Base-by-base conservation (phyloP, 37 sponge, comb jelly and placozoan genomes). In the Mnemiopsis leidyi region DNA sequence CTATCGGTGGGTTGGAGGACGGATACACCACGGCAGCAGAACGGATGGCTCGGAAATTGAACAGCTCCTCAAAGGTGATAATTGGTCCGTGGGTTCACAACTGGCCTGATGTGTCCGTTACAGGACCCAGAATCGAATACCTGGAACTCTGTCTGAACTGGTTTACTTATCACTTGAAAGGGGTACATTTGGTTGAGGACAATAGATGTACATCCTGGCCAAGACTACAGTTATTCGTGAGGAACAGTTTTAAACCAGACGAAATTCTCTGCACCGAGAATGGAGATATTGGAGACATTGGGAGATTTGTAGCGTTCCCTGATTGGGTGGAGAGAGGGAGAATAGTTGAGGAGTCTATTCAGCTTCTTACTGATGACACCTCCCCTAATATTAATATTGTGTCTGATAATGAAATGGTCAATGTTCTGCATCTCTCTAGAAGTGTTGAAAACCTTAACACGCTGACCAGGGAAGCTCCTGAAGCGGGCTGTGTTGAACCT, bases 11-110 rank as follows among this genome's bases (percentile, higher is more conserved):
- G 23, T 25, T 85, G 90, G 90, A 85, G 29, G 90, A 85, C 25
- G 36, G 36, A 38, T 85, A 85, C 35, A 85, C 31, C 24, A 40
- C 90, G 16, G 90, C 90, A 9, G 25, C 25, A 23, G 90, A 85
- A 28, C 67, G 67, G 23, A 38, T 85, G 48, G 90, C 90, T 5
- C 1, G 90, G 90, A 85, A 85, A 3, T 67, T 85, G 24, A 85
- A 85, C 67, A 32, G 35, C 24, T 9, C 32, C 23, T 40, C 67
- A 23, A 85, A 85, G 26, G 31, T 85, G 0, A 23, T 85, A 9
- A 85, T 85, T 2, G 90, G 90, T 3, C 90, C 90, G 28, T 85
- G 90, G 90, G 48, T 38, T 1, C 90, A 85, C 61, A 38, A 85
- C 23, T 85, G 90, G 90, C 90, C 90, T 23, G 90, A 85, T 21